Base-by-base conservation (phyloP, 2,888 invertebrate genomes). In the Neoscelio sp. region DNA sequence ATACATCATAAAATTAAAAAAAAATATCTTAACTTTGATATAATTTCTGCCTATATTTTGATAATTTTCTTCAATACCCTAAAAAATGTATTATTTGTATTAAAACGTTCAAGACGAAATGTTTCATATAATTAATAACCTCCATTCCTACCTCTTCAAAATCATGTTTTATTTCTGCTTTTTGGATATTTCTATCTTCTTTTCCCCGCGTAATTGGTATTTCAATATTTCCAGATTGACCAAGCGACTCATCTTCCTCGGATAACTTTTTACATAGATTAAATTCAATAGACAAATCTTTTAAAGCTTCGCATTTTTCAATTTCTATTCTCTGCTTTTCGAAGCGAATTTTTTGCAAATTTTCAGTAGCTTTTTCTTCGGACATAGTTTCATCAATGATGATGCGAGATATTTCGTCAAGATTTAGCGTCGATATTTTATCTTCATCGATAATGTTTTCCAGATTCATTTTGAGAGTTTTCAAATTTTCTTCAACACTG, bases 271-370 rank as follows among this genome's bases (percentile, higher is more conserved):
- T 18, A 5, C 30, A 71, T 8, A 60, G 40, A 2, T 71, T 54
- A 42, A 73, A 78, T 56, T 60, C 2, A 7, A 64, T 23, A 17
- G 10, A 7, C n/a, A 77, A 48, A 23, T 54, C 1, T 40, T 78
- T 12, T 10, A 78, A 62, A 28, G 71, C 65, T 5, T 62, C 30
- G 6, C 23, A 35, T 20, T 67, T 78, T 26, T 60, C 67, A 7
- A 30, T 33, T 40, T 78, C 71, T 6, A 78, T 78, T 44, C 28
- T 62, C 7, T 54, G 35, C 28, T 78, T 78, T 10, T 46, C 23
- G 10, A 13, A 3, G 0, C 18, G 15, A 52, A 77, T 78, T 12
- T 60, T 48, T 8, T 33, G 6, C n/a, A 54, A 46, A 40, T 44
- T 60, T 42, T 78, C 56, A 23, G n/a, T 13, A 0, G 12, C 23